Evolutionary conservation across 2,888 invertebrate genomes (phyloP).

Genomic region (Carabus problematicus): DNA sequence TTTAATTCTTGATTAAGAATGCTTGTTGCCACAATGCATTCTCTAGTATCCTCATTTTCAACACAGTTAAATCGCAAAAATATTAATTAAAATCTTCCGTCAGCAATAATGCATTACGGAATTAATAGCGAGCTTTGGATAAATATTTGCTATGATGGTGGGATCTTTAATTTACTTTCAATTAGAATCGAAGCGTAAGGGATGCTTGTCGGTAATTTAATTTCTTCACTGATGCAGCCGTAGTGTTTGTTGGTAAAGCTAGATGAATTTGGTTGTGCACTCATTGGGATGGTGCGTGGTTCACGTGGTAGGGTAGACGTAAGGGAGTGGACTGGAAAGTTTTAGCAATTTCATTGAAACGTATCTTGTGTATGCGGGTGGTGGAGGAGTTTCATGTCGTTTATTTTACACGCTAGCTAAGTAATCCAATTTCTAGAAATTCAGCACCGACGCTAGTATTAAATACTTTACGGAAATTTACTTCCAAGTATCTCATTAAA

Average conservation of each 20-base stretch:
- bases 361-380: conserved; percentile 31
- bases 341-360: conserved; percentile 29
- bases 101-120: too few relatives aligned
- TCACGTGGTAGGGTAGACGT: conserved; percentile 14
- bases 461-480: conserved; percentile 34
- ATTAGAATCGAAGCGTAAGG: conserved; percentile 19
- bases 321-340: background rate
- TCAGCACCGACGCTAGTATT: conserved; percentile 6
- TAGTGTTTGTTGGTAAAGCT: conserved; percentile 2
- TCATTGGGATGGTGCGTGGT: too few relatives aligned
- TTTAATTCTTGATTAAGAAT: too few relatives aligned
- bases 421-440: conserved; percentile 26
- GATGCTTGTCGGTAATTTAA: conserved; percentile 15
- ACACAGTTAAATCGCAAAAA: too few relatives aligned
- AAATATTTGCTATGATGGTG: background rate
- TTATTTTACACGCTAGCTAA: conserved; percentile 31
- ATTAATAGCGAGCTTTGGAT: background rate
- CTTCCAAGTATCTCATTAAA: conserved; percentile 29
- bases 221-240: conserved; percentile 13
- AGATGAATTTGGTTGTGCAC: too few relatives aligned
- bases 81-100: too few relatives aligned
- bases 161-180: conserved; percentile 33
- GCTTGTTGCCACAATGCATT: too few relatives aligned
- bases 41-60: too few relatives aligned
- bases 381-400: conserved; percentile 14